Conservation (phyloP, 2,888 invertebrate genomes). For the Ferrisia virgata region DNA sequence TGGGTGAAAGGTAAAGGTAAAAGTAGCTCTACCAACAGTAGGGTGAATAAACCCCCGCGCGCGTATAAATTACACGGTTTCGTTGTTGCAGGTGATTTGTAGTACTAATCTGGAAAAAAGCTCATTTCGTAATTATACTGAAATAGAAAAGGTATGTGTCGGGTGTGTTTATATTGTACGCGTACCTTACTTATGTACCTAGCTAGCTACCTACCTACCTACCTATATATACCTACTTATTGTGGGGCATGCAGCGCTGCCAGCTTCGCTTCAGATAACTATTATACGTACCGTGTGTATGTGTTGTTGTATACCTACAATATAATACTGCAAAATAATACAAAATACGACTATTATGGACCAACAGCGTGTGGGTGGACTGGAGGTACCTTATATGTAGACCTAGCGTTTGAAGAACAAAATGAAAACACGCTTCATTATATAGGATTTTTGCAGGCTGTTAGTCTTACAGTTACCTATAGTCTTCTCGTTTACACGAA, state of each 20-base stretch:
- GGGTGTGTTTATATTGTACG: too few species aligned
- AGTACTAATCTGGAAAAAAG: not conserved
- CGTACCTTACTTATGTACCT: too few species aligned
- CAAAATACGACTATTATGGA: too few species aligned
- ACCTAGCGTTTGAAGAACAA: not conserved
- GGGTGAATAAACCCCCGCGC: not conserved
- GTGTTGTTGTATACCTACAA: not conserved
- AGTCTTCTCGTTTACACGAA: constrained; percentile 5
- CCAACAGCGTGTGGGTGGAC: too few species aligned
- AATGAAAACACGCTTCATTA: not conserved
- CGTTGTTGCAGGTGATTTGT: not conserved
- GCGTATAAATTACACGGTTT: not conserved
- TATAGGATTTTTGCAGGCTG: not conserved
- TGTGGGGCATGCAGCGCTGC: not conserved
- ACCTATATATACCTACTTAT: not conserved
- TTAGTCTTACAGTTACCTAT: not conserved
- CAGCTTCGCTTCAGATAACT: not conserved
- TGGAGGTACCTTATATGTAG: not conserved
- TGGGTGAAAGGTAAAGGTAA: not conserved
- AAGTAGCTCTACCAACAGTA: too few species aligned
- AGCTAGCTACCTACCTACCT: too few species aligned
- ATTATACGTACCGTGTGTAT: not conserved
- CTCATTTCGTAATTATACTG: not conserved
- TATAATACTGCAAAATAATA: too few species aligned
- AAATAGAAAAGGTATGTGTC: not conserved